Base-by-base conservation (phyloP, 2,113 vertebrate species). In the Chaetura pelagica region DNA sequence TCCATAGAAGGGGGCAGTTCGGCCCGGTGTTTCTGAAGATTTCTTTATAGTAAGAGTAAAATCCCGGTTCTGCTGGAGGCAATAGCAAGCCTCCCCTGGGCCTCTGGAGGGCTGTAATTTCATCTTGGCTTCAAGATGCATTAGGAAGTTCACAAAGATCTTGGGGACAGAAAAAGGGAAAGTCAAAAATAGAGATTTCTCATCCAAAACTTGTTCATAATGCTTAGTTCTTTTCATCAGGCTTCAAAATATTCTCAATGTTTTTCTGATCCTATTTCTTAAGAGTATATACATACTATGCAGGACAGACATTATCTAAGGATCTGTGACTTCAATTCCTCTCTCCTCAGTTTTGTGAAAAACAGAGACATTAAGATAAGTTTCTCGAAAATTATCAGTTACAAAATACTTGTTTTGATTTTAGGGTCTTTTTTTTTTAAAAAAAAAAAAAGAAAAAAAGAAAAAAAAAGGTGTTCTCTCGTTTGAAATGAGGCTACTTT, bases 1-100 rank as follows among this genome's bases (percentile, higher is more conserved):
- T 93, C 84, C 82, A 63, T 13, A 83, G 58, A 85, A 96, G 59
- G 79, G 82, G 87, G 94, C 71, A 88, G 35, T 72, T 90, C 15
- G 27, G 12, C 42, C 67, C 34, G 29, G 61, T 77, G 67, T 83
- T 95, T 87, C 79, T 75, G 55, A 85, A 58, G 78, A 51, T 89
- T 15, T 75, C 77, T 90, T 84, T 87, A 54, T 52, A 62, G 78
- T 55, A 57, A 67, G 22, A 57, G 40, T 79, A 64, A 93, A 89
- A 91, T 80, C 48, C 59, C 0, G 0, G 23, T 46, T 89, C 63
- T 90, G 55, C 55, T 77, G 84, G 76, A 29, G 83, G 86, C 72
- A 81, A 51, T 58, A 59, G 68, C 1, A 2, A 95, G 42, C 51
- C 30, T 92, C n/a, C 55, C 0, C 0, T 67, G 87, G 91, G 54